Evolutionary conservation across 2,888 invertebrate species (phyloP), one percentile per base, ranked within the genome.

Genomic region (Trichopria drosophilae): DNA sequence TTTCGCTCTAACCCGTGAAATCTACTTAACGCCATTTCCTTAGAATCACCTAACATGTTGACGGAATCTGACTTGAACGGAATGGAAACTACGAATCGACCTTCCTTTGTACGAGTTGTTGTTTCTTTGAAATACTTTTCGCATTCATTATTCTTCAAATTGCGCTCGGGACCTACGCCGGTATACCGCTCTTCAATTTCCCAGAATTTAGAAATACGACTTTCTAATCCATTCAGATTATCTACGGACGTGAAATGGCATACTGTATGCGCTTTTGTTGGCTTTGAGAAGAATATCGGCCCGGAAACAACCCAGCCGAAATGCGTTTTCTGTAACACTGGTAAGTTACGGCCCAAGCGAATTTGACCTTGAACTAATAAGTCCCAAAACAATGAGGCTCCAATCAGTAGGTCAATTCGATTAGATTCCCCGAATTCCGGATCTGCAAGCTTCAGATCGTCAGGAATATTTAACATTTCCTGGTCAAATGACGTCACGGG

Each of bases 41-140:
- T 9, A 9, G 32, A 32, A n/a, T 32, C 12, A 6, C 32, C 13
- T 7, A 32, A 13, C 9, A n/a, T 13, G 6, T 12, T 32, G 6
- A 12, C n/a, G 19, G 10, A 9, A 7, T 36, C 13, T n/a, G n/a
- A n/a, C 6, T 15, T 7, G 19, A 36, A 36, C 7, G 36, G 15
- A 12, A 40, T 6, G 6, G 6, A 7, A 12, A 40, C 40, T 7
- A 23, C 19, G 15, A 40, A 40, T 22, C 40, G 22, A 16, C 40
- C 40, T 7, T 2, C 7, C 18, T 3, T 6, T 4, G 28, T 32
- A n/a, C 23, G 3, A 20, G 4, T 3, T 3, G 23, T 12, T 9
- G 31, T 26, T 3, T 7, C 10, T 22, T 6, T 10, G 32, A 29
- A 47, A 13, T 24, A 6, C 23, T 47, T 28, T 10, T 47, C 47